Evolutionary conservation across 2,888 invertebrate genomes (phyloP).

Genomic region (Caenorhabditis sp.): DNA sequence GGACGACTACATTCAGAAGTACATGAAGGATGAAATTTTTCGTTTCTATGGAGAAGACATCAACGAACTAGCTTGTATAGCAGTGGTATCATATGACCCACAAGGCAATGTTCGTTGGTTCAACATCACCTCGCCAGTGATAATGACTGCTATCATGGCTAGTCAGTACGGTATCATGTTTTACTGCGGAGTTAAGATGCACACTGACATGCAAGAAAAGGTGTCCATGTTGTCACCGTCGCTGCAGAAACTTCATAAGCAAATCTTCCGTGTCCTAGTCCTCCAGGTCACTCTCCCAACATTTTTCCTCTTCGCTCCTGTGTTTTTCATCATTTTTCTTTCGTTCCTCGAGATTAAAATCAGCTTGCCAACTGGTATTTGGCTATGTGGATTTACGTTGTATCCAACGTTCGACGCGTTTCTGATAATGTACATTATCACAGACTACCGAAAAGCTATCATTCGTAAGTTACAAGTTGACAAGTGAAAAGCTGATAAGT

Average conservation of each 20-base stretch:
- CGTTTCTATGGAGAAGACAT: not conserved
- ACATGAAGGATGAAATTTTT: not conserved
- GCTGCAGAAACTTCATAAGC: slow-evolving; percentile 5
- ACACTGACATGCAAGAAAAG: slow-evolving; percentile 24
- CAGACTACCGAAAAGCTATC: slow-evolving; percentile 21
- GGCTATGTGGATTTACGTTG: not conserved
- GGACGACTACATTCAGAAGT: not conserved
- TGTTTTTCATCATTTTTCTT: slow-evolving; percentile 6
- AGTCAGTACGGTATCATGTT: slow-evolving; percentile 28
- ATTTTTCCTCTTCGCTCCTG: slow-evolving; percentile 22
- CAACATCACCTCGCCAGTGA: not conserved
- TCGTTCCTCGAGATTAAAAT: slow-evolving; percentile 5
- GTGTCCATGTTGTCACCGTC: not conserved
- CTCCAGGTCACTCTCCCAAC: slow-evolving; percentile 19
- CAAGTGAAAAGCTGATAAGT: not conserved
- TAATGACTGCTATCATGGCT: not conserved
- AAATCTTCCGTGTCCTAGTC: slow-evolving; percentile 18
- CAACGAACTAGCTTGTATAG: not conserved
- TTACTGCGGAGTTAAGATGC: slow-evolving; percentile 13
- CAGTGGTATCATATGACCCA: not conserved
- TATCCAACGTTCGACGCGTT: slow-evolving; percentile 27
- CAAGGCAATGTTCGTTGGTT: not conserved
- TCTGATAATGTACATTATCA: slow-evolving; percentile 28
- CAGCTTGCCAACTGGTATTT: slow-evolving; percentile 18
- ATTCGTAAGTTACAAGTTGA: slow-evolving; percentile 4